These are phyloP conservation scores for Aphidoletes aphidimyza DNA, from an alignment of 2,888 invertebrate species.

Conservation along the genomic window DNA sequence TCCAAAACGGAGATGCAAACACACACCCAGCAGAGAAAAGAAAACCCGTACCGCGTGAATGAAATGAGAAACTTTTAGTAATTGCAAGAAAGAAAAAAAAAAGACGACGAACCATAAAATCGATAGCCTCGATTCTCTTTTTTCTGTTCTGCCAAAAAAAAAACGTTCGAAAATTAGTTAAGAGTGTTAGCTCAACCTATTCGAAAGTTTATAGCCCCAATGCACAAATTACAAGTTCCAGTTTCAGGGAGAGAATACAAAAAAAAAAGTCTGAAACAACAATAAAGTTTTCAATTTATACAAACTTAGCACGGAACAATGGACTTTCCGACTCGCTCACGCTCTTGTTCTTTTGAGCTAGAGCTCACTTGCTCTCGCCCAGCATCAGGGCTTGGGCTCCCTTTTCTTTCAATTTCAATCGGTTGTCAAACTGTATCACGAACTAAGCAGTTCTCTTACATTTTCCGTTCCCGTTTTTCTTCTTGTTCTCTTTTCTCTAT, in stretches of 20 bases:
- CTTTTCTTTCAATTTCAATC: no score
- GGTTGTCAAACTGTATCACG: no score
- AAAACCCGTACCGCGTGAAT: not conserved
- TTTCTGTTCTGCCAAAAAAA: not conserved
- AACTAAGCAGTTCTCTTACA: not conserved
- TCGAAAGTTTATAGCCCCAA: constrained; percentile 12
- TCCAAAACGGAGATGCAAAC: not conserved
- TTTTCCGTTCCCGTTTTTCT: not conserved
- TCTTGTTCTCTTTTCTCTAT: not conserved
- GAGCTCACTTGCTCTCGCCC: not conserved
- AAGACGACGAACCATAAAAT: constrained; percentile 18
- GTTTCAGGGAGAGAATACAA: not conserved
- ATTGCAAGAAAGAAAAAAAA: not conserved
- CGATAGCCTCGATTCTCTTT: constrained; percentile 8
- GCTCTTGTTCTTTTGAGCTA: not conserved
- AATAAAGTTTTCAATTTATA: constrained; percentile 24
- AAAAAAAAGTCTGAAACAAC: constrained; percentile 24
- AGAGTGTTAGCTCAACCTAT: constrained; percentile 21
- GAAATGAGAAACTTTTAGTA: constrained; percentile 5
- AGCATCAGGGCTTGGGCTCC: no score
- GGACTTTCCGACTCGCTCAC: not conserved
- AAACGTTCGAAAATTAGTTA: constrained; percentile 3
- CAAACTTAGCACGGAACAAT: constrained; percentile 34
- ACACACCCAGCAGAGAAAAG: no score
- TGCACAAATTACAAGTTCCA: not conserved